phyloP scores from a whole-genome alignment of 2,888 invertebrate genomes.

The Dasypogon diadema region DNA sequence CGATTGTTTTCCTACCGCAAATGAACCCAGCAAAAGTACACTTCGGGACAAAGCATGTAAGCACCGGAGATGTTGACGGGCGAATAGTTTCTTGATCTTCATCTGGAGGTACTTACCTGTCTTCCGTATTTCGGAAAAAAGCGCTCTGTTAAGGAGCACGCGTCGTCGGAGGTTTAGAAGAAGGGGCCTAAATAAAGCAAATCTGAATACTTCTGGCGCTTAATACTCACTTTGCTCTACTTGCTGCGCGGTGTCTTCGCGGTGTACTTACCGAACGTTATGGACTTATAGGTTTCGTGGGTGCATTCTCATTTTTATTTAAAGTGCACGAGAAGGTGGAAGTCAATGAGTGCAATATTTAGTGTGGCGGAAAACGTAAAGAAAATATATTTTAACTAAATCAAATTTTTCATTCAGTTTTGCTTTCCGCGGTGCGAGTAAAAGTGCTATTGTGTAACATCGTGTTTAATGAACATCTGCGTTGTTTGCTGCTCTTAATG shows the following conservation, averaged over 20 bases:
- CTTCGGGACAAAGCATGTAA: not conserved
- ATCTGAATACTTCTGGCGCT: conserved; percentile 1
- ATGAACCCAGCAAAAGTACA: not conserved
- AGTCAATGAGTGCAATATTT: not conserved
- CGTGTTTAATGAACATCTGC: not conserved
- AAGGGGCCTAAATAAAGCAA: conserved; percentile 29
- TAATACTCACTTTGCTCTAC: conserved; percentile 28
- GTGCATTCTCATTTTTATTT: conserved; percentile 19
- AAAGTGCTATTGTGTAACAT: conserved; percentile 40
- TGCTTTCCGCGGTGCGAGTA: not conserved
- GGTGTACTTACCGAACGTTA: not conserved
- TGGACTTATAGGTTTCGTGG: not conserved
- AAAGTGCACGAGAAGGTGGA: not conserved
- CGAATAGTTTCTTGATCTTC: not conserved
- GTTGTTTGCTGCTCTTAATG: not conserved
- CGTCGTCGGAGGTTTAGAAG: not conserved
- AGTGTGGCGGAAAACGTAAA: not conserved
- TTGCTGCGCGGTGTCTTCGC: not conserved
- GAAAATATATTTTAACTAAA: not conserved
- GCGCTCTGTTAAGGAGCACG: not conserved
- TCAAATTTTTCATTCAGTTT: conserved; percentile 3
- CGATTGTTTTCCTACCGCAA: conserved; percentile 10
- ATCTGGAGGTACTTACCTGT: not conserved
- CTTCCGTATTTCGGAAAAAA: conserved; percentile 27
- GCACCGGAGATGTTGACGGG: not conserved